These are phyloP conservation scores for Lucifuga dentata DNA, from an alignment of 2,113 vertebrate species.

Conservation along the genomic window DNA sequence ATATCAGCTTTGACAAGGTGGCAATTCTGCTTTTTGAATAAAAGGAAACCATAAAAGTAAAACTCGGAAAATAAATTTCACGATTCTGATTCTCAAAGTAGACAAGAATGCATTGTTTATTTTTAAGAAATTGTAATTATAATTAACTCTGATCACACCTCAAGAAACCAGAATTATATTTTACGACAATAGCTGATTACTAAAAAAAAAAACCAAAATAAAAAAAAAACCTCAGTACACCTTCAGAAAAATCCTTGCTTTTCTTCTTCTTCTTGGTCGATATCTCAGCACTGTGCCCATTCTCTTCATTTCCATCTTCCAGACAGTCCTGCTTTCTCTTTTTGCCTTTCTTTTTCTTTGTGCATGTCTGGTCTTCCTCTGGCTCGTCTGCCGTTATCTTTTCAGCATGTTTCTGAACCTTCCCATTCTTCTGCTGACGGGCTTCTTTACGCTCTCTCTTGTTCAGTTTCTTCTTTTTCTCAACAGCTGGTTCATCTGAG, in stretches of 20 bases:
- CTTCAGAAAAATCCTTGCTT: constrained; percentile 71
- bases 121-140: too few relatives aligned
- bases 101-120: too few relatives aligned
- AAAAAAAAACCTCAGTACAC: constrained; percentile 50
- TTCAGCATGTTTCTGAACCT: constrained; percentile 79
- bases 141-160: too few relatives aligned
- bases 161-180: too few relatives aligned
- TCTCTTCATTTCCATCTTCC: constrained; percentile 46
- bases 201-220: neutral
- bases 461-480: constrained; percentile 81
- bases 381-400: constrained; percentile 40
- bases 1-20: too few relatives aligned
- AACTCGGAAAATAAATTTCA: too few relatives aligned
- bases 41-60: too few relatives aligned
- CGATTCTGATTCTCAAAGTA: too few relatives aligned
- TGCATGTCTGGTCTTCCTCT: constrained; percentile 30
- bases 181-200: too few relatives aligned
- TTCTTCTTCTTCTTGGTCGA: constrained; percentile 69
- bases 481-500: constrained; percentile 4
- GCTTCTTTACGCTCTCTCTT: constrained; percentile 90
- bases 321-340: constrained; percentile 64
- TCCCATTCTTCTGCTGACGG: constrained; percentile 85
- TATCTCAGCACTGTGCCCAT: neutral
- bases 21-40: too few relatives aligned
- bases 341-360: constrained; percentile 64